Evolutionary conservation across 2,888 invertebrate genomes (phyloP), one percentile per base, ranked within the genome.

Genomic region (Petrophora chlorosata): DNA sequence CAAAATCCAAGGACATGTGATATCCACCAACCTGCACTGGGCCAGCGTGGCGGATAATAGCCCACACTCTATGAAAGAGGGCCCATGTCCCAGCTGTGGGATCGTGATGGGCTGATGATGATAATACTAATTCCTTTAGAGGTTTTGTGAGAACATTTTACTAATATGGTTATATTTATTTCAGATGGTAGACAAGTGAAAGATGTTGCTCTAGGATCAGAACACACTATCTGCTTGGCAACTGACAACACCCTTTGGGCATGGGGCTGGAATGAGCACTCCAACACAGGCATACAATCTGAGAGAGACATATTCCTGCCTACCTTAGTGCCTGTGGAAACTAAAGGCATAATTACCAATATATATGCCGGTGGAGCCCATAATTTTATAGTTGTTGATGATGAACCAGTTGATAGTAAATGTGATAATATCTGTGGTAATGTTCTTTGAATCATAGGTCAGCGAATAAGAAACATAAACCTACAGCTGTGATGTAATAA

Each of bases 221-320:
- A 97, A 67, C 97, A 97, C 70, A 95, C 94, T 30, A 74, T 97
- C 57, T 93, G 94, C 53, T 79, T 95, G 55, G 91, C 92, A 63
- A 92, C 89, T 53, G 92, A 93, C 46, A 93, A 94, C 19, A 89
- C 91, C 35, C 74, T 96, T 3, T 94, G 93, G 70, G 92, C 94
- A 12, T 97, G 97, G 96, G 97, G 97, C 0, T 97, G 97, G 97
- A 97, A 97, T 81, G 97, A 97, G 70, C 97, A 97, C 83, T 95
- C 95, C 25, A 96, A 95, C 75, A 96, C 96, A 67, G 97, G 96
- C 41, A 94, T 72, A 23, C 56, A 56, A 29, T 63, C 92, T 16
- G 72, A 79, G 10, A 66, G 67, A 41, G 61, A 65, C 40, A 76
- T 89, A 10, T 69, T 68, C 48, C 50, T 53, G 30, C 90, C 90